A percentile compares a stretch with the other conserved stretches of the same genome.
Conservation (phyloP, 2,888 invertebrate species). For the Rutpela maculata region DNA sequence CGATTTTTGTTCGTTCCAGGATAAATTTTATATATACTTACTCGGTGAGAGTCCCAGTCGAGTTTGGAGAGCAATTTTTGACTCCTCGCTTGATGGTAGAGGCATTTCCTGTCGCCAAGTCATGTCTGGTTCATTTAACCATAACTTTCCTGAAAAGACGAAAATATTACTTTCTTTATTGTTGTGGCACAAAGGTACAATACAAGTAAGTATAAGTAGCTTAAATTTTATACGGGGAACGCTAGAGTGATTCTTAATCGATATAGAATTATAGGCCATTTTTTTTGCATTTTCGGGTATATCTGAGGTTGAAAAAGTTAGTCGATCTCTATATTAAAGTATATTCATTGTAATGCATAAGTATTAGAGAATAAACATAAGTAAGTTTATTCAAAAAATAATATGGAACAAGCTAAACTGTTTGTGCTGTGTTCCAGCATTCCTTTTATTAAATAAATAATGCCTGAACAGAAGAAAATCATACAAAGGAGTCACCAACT, state of each 20-base stretch:
- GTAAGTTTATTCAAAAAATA: no score
- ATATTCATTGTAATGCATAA: no score
- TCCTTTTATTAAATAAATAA: no score
- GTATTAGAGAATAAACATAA: no score
- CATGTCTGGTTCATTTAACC: slow-evolving; percentile 74
- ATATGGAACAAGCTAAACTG: no score
- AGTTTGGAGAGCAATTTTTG: slow-evolving; percentile 73
- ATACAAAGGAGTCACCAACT: no score
- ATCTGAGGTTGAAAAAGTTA: no score
- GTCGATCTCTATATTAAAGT: no score
- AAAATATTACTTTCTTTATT: slow-evolving; percentile 24
- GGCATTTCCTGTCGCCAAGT: slow-evolving; percentile 74
- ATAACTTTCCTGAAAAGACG: slow-evolving; percentile 73
- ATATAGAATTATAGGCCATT: no score
- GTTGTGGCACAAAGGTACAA: not conserved
- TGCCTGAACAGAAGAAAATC: no score
- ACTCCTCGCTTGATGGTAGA: slow-evolving; percentile 72
- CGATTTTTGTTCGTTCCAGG: slow-evolving; percentile 26
- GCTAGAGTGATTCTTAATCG: not conserved
- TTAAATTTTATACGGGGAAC: not conserved
- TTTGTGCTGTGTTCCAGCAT: no score
- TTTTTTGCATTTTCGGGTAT: no score
- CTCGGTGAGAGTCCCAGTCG: slow-evolving; percentile 73
- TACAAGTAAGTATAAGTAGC: not conserved
- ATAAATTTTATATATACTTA: slow-evolving; percentile 63